Conservation (phyloP, 2,888 invertebrate genomes). For the Hirtodrosophila trivittata region DNA sequence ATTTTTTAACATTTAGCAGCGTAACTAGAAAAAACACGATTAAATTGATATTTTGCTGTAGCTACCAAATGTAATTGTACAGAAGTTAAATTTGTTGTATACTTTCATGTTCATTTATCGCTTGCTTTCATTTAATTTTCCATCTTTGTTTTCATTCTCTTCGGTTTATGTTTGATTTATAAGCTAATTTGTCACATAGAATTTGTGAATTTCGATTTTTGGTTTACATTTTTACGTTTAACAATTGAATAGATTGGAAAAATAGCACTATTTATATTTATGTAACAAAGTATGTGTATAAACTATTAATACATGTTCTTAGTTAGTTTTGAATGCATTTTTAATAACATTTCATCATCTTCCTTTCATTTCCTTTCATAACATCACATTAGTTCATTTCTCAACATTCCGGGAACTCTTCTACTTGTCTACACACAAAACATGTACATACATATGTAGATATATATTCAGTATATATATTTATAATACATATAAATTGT, state of each 20-base stretch:
- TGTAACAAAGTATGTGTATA: conserved; percentile 36
- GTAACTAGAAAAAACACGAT: conserved; percentile 57
- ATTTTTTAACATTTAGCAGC: conserved; percentile 45
- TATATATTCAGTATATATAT: conserved; percentile 48
- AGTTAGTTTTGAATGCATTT: conserved; percentile 67
- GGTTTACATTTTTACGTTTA: conserved; percentile 56
- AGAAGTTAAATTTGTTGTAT: conserved; percentile 40
- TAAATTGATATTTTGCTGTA: conserved; percentile 48
- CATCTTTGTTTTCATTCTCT: conserved; percentile 27
- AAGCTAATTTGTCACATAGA: conserved; percentile 76
- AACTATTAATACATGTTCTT: conserved; percentile 68
- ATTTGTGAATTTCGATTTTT: conserved; percentile 51
- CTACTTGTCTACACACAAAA: conserved; percentile 42
- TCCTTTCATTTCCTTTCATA: conserved; percentile 15
- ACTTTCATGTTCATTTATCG: conserved; percentile 24
- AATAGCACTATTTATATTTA: conserved; percentile 51
- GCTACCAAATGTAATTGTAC: conserved; percentile 58
- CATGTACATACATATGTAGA: conserved; percentile 40
- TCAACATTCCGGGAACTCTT: conserved; percentile 38
- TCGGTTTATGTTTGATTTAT: conserved; percentile 43
- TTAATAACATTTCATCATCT: conserved; percentile 44
- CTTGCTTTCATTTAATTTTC: conserved; percentile 27
- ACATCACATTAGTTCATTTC: conserved; percentile 64
- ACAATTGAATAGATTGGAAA: conserved; percentile 61
- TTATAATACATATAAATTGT: conserved; percentile 31